These are phyloP conservation scores for Pseudochaenichthys georgianus DNA, from an alignment of 2,797 vertebrate genomes.

Conservation along the genomic window DNA sequence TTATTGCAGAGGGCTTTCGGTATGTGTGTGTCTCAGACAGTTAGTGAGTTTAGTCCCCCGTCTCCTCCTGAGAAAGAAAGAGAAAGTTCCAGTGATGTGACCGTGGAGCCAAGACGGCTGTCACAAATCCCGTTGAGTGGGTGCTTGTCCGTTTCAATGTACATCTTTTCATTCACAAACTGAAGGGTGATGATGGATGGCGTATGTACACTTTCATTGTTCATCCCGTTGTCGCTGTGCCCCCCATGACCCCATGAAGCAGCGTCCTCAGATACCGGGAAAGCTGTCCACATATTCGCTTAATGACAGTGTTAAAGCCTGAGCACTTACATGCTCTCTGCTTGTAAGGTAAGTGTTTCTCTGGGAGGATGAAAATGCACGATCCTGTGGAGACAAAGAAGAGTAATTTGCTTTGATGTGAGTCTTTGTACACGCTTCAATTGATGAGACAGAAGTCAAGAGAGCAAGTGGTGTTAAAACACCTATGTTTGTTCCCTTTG, in stretches of 20 bases:
- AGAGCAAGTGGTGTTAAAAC: not conserved
- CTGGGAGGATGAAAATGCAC: constrained; percentile 42
- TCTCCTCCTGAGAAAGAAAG: constrained; percentile 58
- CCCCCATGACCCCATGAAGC: constrained; percentile 42
- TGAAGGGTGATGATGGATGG: constrained; percentile 46
- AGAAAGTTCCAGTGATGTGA: constrained; percentile 26
- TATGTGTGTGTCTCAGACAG: constrained; percentile 38
- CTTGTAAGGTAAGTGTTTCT: constrained; percentile 36
- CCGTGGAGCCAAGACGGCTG: constrained; percentile 41
- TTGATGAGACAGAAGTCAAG: constrained; percentile 8
- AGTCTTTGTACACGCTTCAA: not conserved
- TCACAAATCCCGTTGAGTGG: constrained; percentile 15
- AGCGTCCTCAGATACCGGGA: constrained; percentile 24
- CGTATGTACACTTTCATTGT: constrained; percentile 22
- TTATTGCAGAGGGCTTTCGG: constrained; percentile 65
- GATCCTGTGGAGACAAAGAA: constrained; percentile 48
- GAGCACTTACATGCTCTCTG: constrained; percentile 39
- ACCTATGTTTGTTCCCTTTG: constrained; percentile 55
- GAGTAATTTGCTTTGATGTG: not conserved
- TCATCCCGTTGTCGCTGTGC: constrained; percentile 26
- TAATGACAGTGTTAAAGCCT: constrained; percentile 37
- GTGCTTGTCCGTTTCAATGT: constrained; percentile 35
- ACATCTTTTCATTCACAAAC: constrained; percentile 34
- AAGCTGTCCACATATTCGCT: constrained; percentile 48
- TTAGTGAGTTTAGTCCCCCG: constrained; percentile 33